Conservation (phyloP, 2,888 invertebrate genomes). For the Pyrrhia umbra region DNA sequence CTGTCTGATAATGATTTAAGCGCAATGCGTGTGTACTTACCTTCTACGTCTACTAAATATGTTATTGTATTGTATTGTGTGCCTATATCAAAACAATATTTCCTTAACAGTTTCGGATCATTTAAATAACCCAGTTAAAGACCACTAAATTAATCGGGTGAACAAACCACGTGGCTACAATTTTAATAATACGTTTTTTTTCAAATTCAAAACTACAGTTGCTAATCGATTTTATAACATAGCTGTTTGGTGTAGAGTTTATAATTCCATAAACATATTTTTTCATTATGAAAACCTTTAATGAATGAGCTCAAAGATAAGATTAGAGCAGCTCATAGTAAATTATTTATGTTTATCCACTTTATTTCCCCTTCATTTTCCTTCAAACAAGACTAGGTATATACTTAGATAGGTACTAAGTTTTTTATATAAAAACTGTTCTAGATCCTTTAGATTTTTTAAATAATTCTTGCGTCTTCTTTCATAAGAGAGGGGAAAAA, state of each 20-base stretch:
- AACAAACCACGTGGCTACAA: neutral
- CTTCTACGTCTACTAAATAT: constrained; percentile 19
- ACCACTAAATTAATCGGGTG: constrained; percentile 9
- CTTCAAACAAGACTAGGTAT: constrained; percentile 37
- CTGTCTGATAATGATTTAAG: constrained; percentile 59
- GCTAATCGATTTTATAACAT: constrained; percentile 26
- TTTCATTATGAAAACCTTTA: constrained; percentile 49
- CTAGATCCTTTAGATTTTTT: constrained; percentile 42
- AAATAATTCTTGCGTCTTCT: constrained; percentile 55
- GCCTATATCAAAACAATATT: neutral
- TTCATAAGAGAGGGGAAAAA: constrained; percentile 65
- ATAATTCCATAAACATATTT: constrained; percentile 27
- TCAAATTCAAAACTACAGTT: neutral
- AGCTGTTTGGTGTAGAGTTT: constrained; percentile 19
- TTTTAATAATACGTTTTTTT: constrained; percentile 26
- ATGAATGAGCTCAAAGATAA: constrained; percentile 55
- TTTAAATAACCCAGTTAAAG: neutral
- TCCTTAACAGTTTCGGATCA: neutral
- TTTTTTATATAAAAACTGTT: constrained; percentile 59
- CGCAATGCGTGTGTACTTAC: constrained; percentile 50
- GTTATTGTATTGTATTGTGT: no score
- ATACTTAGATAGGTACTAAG: constrained; percentile 20
- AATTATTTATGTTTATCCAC: constrained; percentile 45
- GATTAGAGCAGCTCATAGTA: constrained; percentile 40
- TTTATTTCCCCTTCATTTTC: constrained; percentile 45